Evolutionary conservation across 2,888 invertebrate species (phyloP), one percentile per base, ranked within the genome.

Genomic region (Lycocerus yunnanus): DNA sequence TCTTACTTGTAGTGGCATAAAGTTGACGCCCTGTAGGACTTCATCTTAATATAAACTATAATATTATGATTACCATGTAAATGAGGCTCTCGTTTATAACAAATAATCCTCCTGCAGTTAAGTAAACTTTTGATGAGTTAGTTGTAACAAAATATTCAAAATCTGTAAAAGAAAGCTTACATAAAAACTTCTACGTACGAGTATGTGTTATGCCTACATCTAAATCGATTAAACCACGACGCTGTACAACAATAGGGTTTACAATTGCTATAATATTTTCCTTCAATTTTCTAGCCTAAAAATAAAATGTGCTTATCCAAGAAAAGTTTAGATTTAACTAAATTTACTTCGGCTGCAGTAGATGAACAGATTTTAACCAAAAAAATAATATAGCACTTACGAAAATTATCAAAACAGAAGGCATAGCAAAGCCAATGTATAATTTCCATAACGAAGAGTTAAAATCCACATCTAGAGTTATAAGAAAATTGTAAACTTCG

Each of bases 51-150:
- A n/a, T n/a, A n/a, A n/a, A n/a, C n/a, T n/a, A n/a, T n/a, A n/a
- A n/a, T n/a, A n/a, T n/a, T n/a, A n/a, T n/a, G n/a, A n/a, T 14
- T 59, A 74, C 74, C 11, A 61, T 69, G 11, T 68, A 58, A 13
- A 75, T 18, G 8, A 75, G 24, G 9, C 67, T 69, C 21, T 72
- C 74, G 43, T 75, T 18, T 13, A 75, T 65, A n/a, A 60, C 60
- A 43, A 75, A 75, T n/a, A 75, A 59, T 58, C 58, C 68, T 13
- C 71, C 59, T 6, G 74, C 74, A 4, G 74, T 75, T 66, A 75
- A 75, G 15, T 63, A 8, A 3, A 75, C 69, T 6, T 66, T 15
- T 75, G 74, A 60, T 75, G 72, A 2, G 69, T 21, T 15, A 72
- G 43, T 65, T 72, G 69, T 13, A 75, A 59, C 9, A 66, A 72